Evolutionary conservation across 2,113 vertebrate species (phyloP).

Genomic region (Eulemur rufifrons): DNA sequence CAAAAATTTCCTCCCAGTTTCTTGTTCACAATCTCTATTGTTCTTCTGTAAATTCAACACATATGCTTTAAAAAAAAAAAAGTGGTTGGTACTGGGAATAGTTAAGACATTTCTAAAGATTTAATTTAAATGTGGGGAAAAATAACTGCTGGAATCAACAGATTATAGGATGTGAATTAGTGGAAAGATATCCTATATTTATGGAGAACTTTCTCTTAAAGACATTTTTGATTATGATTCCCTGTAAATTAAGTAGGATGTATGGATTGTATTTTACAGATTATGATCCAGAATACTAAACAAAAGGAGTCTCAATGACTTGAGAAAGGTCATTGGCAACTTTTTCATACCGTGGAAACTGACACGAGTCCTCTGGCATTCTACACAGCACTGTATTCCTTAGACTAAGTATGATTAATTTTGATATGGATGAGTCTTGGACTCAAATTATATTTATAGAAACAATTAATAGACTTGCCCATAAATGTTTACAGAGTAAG

Average conservation of each 20-base stretch:
- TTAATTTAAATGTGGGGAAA: not conserved
- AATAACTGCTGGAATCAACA: not conserved
- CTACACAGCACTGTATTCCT: not conserved
- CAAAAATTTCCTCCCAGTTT: not conserved
- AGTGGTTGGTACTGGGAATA: not conserved
- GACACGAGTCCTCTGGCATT: not conserved
- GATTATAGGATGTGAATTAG: not conserved
- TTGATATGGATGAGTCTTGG: slow-evolving; percentile 27
- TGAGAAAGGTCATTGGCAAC: not conserved
- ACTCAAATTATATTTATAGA: slow-evolving; percentile 23
- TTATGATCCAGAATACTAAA: slow-evolving; percentile 15
- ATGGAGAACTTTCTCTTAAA: not conserved
- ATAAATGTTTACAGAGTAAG: slow-evolving; percentile 21
- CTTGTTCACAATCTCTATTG: not conserved
- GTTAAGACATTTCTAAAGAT: not conserved
- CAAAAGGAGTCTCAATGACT: slow-evolving; percentile 7
- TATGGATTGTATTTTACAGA: not conserved
- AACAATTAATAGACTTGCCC: slow-evolving; percentile 42
- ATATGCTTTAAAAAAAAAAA: not conserved
- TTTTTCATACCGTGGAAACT: not conserved
- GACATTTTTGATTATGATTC: not conserved
- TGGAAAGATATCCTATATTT: not conserved
- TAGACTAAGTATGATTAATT: slow-evolving; percentile 8
- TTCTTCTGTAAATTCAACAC: not conserved
- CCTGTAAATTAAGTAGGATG: not conserved